phyloP scores from a whole-genome alignment of 2,888 invertebrate species.

The Eupithecia abbreviata region DNA sequence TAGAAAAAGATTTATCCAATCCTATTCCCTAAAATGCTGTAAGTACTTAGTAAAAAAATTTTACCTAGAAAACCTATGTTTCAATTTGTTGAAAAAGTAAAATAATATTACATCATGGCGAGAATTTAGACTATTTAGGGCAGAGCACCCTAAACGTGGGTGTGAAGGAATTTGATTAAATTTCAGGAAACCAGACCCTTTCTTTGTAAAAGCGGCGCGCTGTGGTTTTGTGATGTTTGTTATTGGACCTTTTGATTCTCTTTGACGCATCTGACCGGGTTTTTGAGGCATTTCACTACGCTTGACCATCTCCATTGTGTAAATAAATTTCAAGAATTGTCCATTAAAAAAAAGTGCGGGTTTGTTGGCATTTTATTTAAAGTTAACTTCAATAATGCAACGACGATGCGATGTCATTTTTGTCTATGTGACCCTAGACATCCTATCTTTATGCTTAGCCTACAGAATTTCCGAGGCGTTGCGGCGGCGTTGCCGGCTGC shows the following conservation, averaged over 20 bases:
- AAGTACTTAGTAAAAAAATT: background rate
- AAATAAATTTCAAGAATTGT: background rate
- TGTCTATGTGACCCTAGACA: too few species aligned
- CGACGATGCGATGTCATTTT: too few species aligned
- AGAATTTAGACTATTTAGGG: background rate
- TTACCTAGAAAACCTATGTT: background rate
- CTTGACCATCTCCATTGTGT: background rate
- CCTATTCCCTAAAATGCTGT: background rate
- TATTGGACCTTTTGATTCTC: background rate
- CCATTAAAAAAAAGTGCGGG: too few species aligned
- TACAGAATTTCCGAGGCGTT: background rate
- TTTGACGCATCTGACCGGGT: background rate
- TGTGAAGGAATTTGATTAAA: slow-evolving; percentile 7
- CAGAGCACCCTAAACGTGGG: background rate
- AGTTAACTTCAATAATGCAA: too few species aligned
- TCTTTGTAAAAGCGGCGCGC: background rate
- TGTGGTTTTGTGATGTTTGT: background rate
- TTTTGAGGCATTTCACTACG: background rate
- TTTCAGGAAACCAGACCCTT: background rate
- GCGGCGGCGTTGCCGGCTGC: background rate
- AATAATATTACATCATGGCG: background rate
- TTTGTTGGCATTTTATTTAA: too few species aligned
- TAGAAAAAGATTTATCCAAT: background rate
- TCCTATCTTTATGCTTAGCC: too few species aligned
- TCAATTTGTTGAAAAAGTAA: background rate